A percentile compares a stretch with the other conserved stretches of the same genome.
These are phyloP conservation scores for Aphodius granarius DNA, from an alignment of 2,888 invertebrate genomes.

Conservation along the genomic window DNA sequence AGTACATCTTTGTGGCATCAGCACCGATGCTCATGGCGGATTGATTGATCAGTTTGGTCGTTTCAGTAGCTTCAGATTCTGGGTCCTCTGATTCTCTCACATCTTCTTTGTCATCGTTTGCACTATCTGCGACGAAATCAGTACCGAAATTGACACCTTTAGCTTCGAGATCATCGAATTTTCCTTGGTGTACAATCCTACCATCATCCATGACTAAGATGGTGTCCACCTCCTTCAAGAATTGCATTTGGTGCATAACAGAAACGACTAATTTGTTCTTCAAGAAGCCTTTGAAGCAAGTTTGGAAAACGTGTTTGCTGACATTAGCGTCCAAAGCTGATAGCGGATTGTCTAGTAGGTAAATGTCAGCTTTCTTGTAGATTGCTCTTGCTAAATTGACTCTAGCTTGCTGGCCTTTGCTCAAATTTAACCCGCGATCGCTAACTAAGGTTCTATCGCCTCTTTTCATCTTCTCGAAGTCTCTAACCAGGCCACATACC, in stretches of 20 bases:
- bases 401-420: constrained; percentile 80
- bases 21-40: constrained; percentile 4
- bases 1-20: constrained; percentile 12
- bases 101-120: constrained; percentile 10
- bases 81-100: neutral
- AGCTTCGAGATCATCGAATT: constrained; percentile 17
- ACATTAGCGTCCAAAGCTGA: constrained; percentile 77
- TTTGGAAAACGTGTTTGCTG: constrained; percentile 68
- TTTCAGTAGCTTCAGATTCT: constrained; percentile 19
- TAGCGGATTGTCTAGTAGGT: constrained; percentile 75
- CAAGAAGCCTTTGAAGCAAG: constrained; percentile 64
- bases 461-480: constrained; percentile 70
- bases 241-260: constrained; percentile 68
- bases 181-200: constrained; percentile 35
- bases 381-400: constrained; percentile 74
- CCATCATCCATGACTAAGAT: constrained; percentile 60
- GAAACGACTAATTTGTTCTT: constrained; percentile 61
- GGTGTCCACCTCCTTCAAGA: constrained; percentile 54
- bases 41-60: constrained; percentile 13
- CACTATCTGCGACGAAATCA: constrained; percentile 24
- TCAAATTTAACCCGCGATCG: constrained; percentile 74
- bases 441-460: constrained; percentile 77
- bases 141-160: constrained; percentile 23
- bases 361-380: constrained; percentile 73
- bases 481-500: constrained; percentile 64